Conservation (phyloP, 2,113 vertebrate species). For the Lethenteron camtschaticum region DNA sequence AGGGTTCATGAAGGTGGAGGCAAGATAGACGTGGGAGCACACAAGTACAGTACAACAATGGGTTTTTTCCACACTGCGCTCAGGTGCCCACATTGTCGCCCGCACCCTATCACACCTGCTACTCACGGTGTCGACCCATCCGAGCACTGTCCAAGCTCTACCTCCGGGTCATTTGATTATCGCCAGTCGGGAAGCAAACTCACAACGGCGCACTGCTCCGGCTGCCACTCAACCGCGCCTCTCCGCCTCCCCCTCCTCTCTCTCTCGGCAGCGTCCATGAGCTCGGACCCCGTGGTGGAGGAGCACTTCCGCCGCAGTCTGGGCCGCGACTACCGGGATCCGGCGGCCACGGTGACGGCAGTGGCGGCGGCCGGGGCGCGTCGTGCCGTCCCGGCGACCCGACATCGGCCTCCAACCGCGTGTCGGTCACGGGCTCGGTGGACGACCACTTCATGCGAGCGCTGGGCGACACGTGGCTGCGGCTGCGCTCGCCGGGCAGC, state of each 20-base stretch:
- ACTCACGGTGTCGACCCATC: no score
- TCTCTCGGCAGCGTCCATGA: not conserved
- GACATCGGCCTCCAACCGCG: slow-evolving; percentile 39
- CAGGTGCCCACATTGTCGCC: no score
- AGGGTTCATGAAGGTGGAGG: no score
- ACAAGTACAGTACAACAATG: no score
- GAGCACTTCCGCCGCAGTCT: slow-evolving; percentile 41
- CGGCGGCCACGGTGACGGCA: slow-evolving; percentile 14
- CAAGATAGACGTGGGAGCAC: no score
- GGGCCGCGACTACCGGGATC: slow-evolving; percentile 24
- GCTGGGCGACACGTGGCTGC: slow-evolving; percentile 35
- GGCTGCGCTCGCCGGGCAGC: slow-evolving; percentile 53
- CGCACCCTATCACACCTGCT: no score
- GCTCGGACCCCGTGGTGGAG: slow-evolving; percentile 29
- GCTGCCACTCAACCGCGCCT: slow-evolving; percentile 1
- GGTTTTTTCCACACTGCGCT: no score
- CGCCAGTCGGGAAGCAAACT: no score
- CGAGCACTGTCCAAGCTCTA: no score
- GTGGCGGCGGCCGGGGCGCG: no score
- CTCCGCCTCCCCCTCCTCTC: not conserved
- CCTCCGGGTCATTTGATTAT: no score
- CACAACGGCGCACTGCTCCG: no score
- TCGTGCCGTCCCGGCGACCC: not conserved
- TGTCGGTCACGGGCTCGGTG: slow-evolving; percentile 34
- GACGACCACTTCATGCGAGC: slow-evolving; percentile 44